Evolutionary conservation across 2,113 vertebrate genomes (phyloP), one percentile per base, ranked within the genome.

Genomic region (Corythoichthys intestinalis): DNA sequence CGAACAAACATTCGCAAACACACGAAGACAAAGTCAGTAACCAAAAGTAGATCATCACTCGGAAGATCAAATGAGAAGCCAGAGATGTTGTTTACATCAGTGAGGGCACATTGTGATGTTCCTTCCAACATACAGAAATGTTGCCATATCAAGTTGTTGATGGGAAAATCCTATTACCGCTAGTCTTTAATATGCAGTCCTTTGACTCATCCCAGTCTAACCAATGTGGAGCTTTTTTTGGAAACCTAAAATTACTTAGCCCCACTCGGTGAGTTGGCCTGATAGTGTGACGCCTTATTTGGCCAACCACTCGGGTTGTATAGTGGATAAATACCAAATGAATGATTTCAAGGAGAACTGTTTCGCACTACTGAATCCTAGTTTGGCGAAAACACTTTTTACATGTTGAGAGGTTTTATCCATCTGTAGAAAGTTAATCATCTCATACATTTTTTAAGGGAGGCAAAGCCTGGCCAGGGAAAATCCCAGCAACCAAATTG

Each of bases 241-340:
- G 66, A 75, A 81, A 74, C 73, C 71, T 38, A 77, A 76, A 84
- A 37, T 78, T 1, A 12, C 65, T 67, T 75, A 82, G 75, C 74
- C 68, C 68, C 66, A 64, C 74, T 73, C 67, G 65, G 78, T 60
- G 84, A 89, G 76, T 79, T 81, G 73, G 71, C 69, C 67, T 34
- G 76, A 67, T 66, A 71, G 38, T 48, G 74, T 85, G 70, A 85
- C 75, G 70, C 85, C 80, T 87, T 61, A 72, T 71, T 83, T 79
- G 76, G 68, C 73, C 69, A 70, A 65, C 73, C 63, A 57, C 58
- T 71, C 69, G 39, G 58, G 39, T 60, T 38, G 37, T 83, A 81
- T 17, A 67, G 75, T 14, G 70, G 56, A 75, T 70, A 53, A 57
- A 70, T 4, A 2, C 17, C 49, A 66, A 37, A 75, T 70, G 50